Evolutionary conservation across 2,113 vertebrate species (phyloP).

Genomic region (Pheucticus melanocephalus): DNA sequence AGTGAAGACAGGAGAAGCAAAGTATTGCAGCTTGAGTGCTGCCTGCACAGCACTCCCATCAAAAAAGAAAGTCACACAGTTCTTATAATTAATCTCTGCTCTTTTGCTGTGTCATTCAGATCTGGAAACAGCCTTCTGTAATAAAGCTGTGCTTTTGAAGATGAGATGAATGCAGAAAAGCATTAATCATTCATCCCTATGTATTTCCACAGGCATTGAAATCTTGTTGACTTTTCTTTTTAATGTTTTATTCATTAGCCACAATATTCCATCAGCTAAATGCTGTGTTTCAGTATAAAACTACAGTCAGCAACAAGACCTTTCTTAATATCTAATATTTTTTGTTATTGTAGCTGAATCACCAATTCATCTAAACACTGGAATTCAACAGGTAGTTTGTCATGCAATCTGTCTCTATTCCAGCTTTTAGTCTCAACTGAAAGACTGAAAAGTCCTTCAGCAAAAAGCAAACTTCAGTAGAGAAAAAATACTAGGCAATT

Average conservation of each 20-base stretch:
- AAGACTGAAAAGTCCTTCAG: neutral
- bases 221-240: conserved; percentile 28
- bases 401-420: neutral
- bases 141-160: conserved; percentile 28
- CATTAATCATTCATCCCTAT: conserved; percentile 27
- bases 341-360: neutral
- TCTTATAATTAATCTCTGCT: conserved; percentile 1
- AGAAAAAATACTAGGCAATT: neutral
- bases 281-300: neutral
- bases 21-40: neutral
- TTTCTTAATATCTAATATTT: neutral
- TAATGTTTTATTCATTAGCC: conserved; percentile 45
- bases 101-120: conserved; percentile 22
- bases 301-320: neutral
- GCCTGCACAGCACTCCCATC: neutral
- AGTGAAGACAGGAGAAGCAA: neutral
- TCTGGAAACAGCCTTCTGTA: conserved; percentile 5
- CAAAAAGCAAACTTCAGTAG: neutral
- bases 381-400: neutral
- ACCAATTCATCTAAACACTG: neutral
- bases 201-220: conserved; percentile 27
- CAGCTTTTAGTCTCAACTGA: neutral
- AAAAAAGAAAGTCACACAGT: neutral
- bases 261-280: conserved; percentile 47
- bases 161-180: conserved; percentile 4